Conservation (phyloP, 2,113 vertebrate genomes). For the Urocynchramus pylzowi region DNA sequence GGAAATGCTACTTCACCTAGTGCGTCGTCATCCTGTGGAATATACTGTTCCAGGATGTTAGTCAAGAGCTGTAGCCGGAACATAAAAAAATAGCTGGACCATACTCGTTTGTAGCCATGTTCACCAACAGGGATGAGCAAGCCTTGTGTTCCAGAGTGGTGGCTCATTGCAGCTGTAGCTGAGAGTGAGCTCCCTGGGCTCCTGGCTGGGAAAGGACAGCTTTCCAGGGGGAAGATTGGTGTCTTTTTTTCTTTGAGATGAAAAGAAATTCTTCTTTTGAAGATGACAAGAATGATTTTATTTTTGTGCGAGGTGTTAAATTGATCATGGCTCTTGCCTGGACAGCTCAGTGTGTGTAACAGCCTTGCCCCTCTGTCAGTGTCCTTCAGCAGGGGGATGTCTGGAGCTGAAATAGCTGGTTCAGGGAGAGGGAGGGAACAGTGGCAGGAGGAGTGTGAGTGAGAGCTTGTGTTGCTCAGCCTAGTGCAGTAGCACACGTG, state of each 20-base stretch:
- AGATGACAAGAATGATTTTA: not conserved
- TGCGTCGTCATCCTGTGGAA: conserved; percentile 53
- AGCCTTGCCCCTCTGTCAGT: not conserved
- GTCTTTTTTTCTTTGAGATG: no score
- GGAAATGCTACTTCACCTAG: conserved; percentile 61
- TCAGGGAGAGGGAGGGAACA: not conserved
- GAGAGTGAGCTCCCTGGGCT: not conserved
- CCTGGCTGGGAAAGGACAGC: not conserved
- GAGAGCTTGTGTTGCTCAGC: not conserved
- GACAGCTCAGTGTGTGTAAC: rapidly evolving
- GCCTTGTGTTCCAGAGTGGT: not conserved
- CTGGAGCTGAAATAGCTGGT: not conserved
- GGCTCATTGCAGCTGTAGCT: not conserved
- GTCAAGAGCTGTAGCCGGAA: conserved; percentile 17
- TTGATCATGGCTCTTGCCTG: not conserved
- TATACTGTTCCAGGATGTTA: conserved; percentile 58
- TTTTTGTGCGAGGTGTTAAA: not conserved
- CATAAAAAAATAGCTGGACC: not conserved
- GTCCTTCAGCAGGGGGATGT: not conserved
- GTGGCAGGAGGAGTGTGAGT: not conserved
- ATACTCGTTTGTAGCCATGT: rapidly evolving
- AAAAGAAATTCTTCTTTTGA: not conserved
- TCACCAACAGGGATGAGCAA: not conserved
- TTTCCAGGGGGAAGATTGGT: not conserved
- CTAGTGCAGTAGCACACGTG: not conserved